Base-by-base conservation (phyloP, 2,797 vertebrate species). In the Taeniopygia guttata region DNA sequence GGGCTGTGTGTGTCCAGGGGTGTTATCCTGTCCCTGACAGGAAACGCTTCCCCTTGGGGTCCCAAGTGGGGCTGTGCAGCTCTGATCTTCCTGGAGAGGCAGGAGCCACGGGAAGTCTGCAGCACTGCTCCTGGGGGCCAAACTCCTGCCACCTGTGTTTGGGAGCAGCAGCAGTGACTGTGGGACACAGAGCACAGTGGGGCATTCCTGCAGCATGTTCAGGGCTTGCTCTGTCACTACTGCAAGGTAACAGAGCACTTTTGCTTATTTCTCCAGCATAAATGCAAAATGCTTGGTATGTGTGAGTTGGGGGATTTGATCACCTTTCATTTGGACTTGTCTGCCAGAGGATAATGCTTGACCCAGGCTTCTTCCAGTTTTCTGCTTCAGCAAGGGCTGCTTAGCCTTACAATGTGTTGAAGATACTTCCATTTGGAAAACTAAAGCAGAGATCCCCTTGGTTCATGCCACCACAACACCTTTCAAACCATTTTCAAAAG, bases 11-110 rank as follows among this genome's bases (percentile, higher is more conserved):
- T 88, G 83, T 83, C 43, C 52, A 84, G 79, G 46, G 74, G 8
- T 67, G 26, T 93, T 88, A 73, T 90, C 87, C 89, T 86, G 79
- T 88, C 89, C 59, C 83, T 40, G 4, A n/a, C 87, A 95, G 94
- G 96, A 96, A 96, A 69, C 85, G 21, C 56, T 96, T 88, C 80
- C 94, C 87, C 45, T 70, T 5, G 3, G 20, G 46, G 11, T 90
- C 72, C 87, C 73, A 9, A 58, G 69, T 16, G 84, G 56, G 78
- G 17, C 62, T 25, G 30, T 6, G 52, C 77, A 68, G 79, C 48
- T 51, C 34, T 0, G 0, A 18, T 43, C 64, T 91, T 93, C 84
- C 90, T 62, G 87, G 18, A 66, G 74, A 58, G 89, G 56, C 63
- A 70, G 70, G 59, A 96, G 60, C 16, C 79, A 36, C 51, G 78